Evolutionary conservation across 2,888 invertebrate genomes (phyloP).

Genomic region (Limnephilus lunatus): DNA sequence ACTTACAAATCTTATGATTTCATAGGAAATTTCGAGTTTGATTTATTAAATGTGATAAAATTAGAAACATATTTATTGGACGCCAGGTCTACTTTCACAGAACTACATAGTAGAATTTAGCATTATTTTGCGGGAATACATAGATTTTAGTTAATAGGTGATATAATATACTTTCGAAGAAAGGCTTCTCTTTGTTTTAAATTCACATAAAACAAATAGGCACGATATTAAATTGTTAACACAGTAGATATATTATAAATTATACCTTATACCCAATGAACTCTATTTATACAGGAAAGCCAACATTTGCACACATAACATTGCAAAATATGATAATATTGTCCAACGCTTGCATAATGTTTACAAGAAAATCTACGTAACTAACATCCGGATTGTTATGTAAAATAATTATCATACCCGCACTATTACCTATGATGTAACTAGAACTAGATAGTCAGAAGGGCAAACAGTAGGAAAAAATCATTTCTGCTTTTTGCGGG

Average conservation of each 20-base stretch:
- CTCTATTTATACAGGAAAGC: background rate
- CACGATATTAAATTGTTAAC: no score
- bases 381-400: background rate
- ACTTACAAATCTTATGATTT: no score
- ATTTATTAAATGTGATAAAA: no score
- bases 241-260: no score
- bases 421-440: background rate
- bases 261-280: background rate
- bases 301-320: background rate
- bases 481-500: background rate
- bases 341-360: background rate
- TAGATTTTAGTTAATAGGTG: background rate
- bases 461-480: background rate
- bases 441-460: background rate
- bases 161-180: no score
- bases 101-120: background rate
- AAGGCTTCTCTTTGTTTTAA: no score
- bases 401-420: background rate
- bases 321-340: background rate
- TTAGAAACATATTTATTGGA: no score
- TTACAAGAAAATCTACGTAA: background rate
- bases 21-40: no score
- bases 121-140: background rate
- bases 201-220: no score
- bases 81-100: no score